Percentiles rank a stretch among this genome's conserved stretches.
Conservation (phyloP, 2,113 vertebrate genomes). For the Acrocephalus arundinaceus region DNA sequence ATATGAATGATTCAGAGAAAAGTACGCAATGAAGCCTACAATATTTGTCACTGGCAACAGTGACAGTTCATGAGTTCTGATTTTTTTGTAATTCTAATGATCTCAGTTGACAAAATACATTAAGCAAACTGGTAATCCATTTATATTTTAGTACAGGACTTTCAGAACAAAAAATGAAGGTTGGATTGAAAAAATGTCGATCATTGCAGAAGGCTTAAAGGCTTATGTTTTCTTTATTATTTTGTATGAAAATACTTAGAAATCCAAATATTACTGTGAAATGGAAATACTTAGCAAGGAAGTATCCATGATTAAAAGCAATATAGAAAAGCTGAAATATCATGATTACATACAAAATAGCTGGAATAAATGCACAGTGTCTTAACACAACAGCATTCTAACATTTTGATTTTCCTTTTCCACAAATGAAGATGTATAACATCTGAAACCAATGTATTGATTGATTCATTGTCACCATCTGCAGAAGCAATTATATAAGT, state of each 20-base stretch:
- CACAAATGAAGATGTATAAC: not conserved
- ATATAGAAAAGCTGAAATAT: constrained; percentile 16
- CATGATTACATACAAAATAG: not conserved
- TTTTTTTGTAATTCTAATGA: not conserved
- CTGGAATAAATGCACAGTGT: not conserved
- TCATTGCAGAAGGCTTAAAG: constrained; percentile 60
- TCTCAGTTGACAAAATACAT: not conserved
- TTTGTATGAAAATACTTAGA: constrained; percentile 60
- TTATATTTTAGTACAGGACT: constrained; percentile 9
- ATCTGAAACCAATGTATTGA: not conserved
- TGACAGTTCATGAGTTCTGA: not conserved
- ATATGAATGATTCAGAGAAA: not conserved
- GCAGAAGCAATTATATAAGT: not conserved
- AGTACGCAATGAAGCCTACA: not conserved
- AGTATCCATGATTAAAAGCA: not conserved
- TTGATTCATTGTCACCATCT: not conserved
- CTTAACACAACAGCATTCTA: not conserved
- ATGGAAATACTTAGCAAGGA: constrained; percentile 37
- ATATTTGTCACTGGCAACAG: not conserved
- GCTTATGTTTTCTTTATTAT: constrained; percentile 62
- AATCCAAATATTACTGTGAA: constrained; percentile 53
- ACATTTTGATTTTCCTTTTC: not conserved
- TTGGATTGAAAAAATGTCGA: constrained; percentile 54
- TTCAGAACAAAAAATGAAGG: constrained; percentile 17
- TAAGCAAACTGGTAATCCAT: constrained; percentile 10